Base-by-base conservation (phyloP, 2,888 invertebrate genomes). In the Ectropis crepuscularia region DNA sequence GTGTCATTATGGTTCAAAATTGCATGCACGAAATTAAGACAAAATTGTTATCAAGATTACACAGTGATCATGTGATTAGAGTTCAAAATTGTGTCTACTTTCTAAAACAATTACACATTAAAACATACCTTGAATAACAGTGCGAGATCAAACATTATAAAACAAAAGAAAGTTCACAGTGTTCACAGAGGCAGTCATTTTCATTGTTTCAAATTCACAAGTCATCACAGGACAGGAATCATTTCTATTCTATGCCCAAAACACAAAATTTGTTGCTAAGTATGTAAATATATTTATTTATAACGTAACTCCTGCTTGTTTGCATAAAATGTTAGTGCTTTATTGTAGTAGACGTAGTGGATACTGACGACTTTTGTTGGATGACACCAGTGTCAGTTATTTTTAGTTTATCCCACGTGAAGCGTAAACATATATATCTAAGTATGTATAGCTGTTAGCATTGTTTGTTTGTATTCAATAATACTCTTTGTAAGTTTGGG, bases 341-440 rank as follows among this genome's bases (percentile, higher is more conserved):
- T 41, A 54, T 46, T 16, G 12, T 46, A 45, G 45, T 38, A 16
- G 39, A 39, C 36, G 28, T 43, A 45, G 37, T 47, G 12, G 53
- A 16, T n/a, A 42, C 41, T 46, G 36, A 57, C 12, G 51, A 43
- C 59, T 57, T 51, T 57, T 47, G 45, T 60, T 53, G 60, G 53
- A 69, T 42, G 68, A 67, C 60, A 57, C 69, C 66, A 75, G 81
- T 82, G 85, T 83, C 80, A 83, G 85, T 78, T 91, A 91, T 90
- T 88, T 86, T 81, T 91, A 91, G 90, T 54, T 63, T 87, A 83
- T 80, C 87, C 85, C 87, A 89, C 86, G 76, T 88, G 86, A 88
- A 82, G 81, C 69, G 76, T 77, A 77, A 76, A 80, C 79, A 80
- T 48, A 57, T 11, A 45, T 51, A 57, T 67, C n/a, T n/a, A 53